These are phyloP conservation scores for Thunnus thynnus DNA, from an alignment of 2,113 vertebrate genomes.

Conservation along the genomic window DNA sequence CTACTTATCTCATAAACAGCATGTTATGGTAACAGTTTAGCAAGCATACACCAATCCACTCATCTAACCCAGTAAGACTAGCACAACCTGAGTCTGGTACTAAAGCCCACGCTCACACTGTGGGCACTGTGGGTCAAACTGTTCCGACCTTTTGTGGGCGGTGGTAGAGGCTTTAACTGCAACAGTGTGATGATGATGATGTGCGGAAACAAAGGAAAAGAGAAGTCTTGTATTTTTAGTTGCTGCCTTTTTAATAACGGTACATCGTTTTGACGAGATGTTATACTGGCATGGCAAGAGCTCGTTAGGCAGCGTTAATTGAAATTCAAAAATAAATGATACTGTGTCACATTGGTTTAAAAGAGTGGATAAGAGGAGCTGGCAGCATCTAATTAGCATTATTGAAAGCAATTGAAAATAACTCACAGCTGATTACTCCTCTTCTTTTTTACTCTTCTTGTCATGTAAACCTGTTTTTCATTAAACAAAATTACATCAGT, in stretches of 20 bases:
- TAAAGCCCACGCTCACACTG: slow-evolving; percentile 41
- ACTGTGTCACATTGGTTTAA: neutral
- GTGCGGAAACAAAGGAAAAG: slow-evolving; percentile 21
- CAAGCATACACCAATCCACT: neutral
- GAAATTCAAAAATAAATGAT: neutral
- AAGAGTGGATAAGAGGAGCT: neutral
- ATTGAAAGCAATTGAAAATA: slow-evolving; percentile 2
- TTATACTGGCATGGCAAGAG: neutral
- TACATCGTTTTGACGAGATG: neutral
- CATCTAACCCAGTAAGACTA: slow-evolving; percentile 19
- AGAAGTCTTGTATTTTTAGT: slow-evolving; percentile 38
- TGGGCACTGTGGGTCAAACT: slow-evolving; percentile 36
- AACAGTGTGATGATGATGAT: slow-evolving; percentile 34
- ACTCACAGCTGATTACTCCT: neutral
- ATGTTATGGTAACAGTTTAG: neutral
- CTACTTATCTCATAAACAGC: neutral
- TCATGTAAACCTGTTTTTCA: too few species aligned
- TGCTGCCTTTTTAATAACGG: slow-evolving; percentile 19
- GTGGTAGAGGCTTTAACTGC: slow-evolving; percentile 33
- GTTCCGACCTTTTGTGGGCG: slow-evolving; percentile 57
- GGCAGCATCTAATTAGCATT: neutral
- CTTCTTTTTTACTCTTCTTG: neutral
- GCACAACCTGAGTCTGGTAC: slow-evolving; percentile 27
- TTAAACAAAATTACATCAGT: too few species aligned
- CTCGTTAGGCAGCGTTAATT: neutral